Conservation (phyloP, 2,797 vertebrate species). For the Chrysocyon brachyurus region DNA sequence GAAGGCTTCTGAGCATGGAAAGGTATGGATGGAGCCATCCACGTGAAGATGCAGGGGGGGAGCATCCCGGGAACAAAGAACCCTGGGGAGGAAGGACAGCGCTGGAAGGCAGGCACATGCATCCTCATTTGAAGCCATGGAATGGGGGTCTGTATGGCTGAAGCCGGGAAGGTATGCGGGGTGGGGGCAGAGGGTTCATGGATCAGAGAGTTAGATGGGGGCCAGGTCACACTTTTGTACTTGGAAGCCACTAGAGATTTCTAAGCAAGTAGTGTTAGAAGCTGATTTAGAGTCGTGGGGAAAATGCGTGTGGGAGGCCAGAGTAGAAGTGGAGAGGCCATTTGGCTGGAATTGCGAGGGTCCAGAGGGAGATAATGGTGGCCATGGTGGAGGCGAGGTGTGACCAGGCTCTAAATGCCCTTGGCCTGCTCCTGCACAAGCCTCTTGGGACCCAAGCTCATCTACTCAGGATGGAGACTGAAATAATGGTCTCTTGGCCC, state of each 20-base stretch:
- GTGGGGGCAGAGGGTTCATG: too few relatives aligned
- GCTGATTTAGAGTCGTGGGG: background rate
- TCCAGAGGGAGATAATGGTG: background rate
- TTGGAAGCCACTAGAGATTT: background rate
- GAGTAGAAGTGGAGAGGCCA: background rate
- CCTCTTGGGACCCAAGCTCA: background rate
- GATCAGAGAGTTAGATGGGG: background rate
- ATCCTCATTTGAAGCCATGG: background rate
- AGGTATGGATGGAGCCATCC: background rate
- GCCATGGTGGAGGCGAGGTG: background rate
- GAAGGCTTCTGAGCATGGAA: background rate
- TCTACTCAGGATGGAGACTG: background rate
- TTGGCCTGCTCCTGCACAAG: background rate
- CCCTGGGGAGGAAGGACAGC: background rate
- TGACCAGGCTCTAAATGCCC: background rate
- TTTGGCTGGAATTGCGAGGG: background rate
- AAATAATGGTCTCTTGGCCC: background rate
- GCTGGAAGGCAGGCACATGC: rapidly evolving
- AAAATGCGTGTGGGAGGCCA: background rate
- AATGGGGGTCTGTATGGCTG: background rate
- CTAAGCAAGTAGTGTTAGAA: background rate
- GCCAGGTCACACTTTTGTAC: background rate
- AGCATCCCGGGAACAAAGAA: background rate
- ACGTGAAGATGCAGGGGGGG: rapidly evolving
- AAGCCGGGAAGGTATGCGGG: background rate